Evolutionary conservation across 2,797 vertebrate species (phyloP).

Genomic region (Ficedula albicollis): DNA sequence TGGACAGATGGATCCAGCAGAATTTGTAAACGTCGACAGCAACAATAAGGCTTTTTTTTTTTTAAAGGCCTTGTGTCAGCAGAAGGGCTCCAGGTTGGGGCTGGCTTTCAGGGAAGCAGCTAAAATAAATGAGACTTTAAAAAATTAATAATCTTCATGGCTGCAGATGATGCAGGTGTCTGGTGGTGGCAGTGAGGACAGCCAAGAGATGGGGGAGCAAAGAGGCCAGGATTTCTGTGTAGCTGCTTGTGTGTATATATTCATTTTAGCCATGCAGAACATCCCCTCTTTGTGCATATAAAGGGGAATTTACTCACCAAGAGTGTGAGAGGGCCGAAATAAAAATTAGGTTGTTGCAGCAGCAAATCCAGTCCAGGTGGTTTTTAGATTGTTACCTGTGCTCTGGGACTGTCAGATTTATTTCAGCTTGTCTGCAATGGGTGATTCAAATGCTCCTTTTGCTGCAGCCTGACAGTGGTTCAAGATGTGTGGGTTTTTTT

Average conservation of each 20-base stretch:
- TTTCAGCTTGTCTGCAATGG: background rate
- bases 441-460: background rate
- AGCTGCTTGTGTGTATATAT: background rate
- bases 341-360: background rate
- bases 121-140: slow-evolving; percentile 1
- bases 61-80: slow-evolving; percentile 11
- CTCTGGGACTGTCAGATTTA: background rate
- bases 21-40: slow-evolving; percentile 28
- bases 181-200: background rate
- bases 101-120: background rate
- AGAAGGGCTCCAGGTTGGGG: slow-evolving; percentile 7
- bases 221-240: background rate
- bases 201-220: background rate
- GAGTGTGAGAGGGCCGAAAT: background rate
- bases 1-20: slow-evolving; percentile 51
- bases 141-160: background rate
- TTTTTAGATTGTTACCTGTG: background rate
- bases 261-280: background rate
- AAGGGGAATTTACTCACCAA: background rate
- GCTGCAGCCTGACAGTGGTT: background rate
- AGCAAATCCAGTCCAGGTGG: background rate
- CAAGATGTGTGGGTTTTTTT: background rate
- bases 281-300: background rate
- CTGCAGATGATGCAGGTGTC: background rate
- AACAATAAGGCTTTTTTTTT: background rate